Conservation (phyloP, 2,888 invertebrate genomes). For the Heliconius sara region DNA sequence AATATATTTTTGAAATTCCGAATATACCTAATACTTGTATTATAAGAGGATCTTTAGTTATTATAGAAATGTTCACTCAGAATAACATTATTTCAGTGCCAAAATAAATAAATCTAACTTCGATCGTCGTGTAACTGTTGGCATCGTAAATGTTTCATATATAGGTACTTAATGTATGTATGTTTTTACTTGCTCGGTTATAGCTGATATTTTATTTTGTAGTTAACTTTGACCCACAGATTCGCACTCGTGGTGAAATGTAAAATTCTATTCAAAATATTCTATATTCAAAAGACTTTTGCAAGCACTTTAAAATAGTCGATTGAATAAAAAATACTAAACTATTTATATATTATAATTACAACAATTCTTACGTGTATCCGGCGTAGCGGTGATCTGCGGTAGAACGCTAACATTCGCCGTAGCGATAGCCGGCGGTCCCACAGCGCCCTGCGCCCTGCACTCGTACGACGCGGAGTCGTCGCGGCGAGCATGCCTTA, state of each 20-base stretch:
- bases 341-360: not conserved
- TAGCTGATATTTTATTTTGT: no score
- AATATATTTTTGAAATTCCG: not conserved
- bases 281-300: no score
- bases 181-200: not conserved
- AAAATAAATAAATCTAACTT: slow-evolving; percentile 11
- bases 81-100: slow-evolving; percentile 6
- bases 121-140: not conserved
- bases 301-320: no score
- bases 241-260: no score
- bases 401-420: slow-evolving; percentile 82
- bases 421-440: slow-evolving; percentile 82
- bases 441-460: slow-evolving; percentile 88
- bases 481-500: slow-evolving; percentile 88
- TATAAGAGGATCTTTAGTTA: slow-evolving; percentile 1
- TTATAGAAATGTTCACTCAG: not conserved
- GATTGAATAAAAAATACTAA: no score
- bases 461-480: slow-evolving; percentile 93
- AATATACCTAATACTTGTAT: no score
- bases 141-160: slow-evolving; percentile 5
- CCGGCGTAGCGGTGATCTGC: slow-evolving; percentile 72
- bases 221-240: no score
- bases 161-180: not conserved
- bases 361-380: slow-evolving; percentile 66
- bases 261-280: no score